Percentiles rank a stretch among this genome's conserved stretches.
These are phyloP conservation scores for Tribolium freemani DNA, from an alignment of 2,888 invertebrate genomes.

Conservation along the genomic window DNA sequence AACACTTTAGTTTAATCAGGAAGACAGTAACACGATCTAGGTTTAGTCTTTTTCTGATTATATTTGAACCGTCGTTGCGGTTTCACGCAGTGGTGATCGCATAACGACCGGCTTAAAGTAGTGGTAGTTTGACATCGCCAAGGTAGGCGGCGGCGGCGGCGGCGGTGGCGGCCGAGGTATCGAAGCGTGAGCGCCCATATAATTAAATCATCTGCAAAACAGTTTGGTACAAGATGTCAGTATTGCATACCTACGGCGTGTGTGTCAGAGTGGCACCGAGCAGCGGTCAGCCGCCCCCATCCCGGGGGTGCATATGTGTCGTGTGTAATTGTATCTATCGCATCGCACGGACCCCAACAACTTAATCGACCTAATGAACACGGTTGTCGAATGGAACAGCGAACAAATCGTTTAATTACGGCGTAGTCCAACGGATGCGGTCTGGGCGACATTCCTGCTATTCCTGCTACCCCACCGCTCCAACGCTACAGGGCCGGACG, in stretches of 20 bases:
- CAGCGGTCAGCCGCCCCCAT: slow-evolving; percentile 40
- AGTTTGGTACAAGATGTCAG: slow-evolving; percentile 46
- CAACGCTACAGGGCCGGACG: slow-evolving; percentile 34
- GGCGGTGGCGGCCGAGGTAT: not conserved
- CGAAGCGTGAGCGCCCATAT: slow-evolving; percentile 43
- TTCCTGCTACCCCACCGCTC: slow-evolving; percentile 34
- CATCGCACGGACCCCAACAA: slow-evolving; percentile 56
- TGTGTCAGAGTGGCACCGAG: slow-evolving; percentile 35
- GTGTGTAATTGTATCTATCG: slow-evolving; percentile 59
- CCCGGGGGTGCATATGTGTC: slow-evolving; percentile 54
- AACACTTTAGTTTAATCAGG: slow-evolving; percentile 28
- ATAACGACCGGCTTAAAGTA: not conserved
- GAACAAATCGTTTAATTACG: slow-evolving; percentile 62
- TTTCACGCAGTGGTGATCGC: not conserved
- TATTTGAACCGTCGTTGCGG: not conserved
- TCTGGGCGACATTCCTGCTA: slow-evolving; percentile 50
- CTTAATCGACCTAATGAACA: slow-evolving; percentile 62
- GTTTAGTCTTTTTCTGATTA: not conserved
- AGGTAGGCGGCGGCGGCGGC: too few relatives aligned
- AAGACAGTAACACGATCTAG: slow-evolving; percentile 18
- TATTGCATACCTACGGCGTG: slow-evolving; percentile 31
- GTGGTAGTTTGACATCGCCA: not conserved
- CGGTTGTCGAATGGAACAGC: slow-evolving; percentile 60
- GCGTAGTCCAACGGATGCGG: slow-evolving; percentile 57
- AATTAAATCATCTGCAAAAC: slow-evolving; percentile 51